A percentile compares a stretch with the other conserved stretches of the same genome.
Evolutionary conservation across 1,140 invertebrate species (phyloP).

Genomic region (Vanessa tameamea): DNA sequence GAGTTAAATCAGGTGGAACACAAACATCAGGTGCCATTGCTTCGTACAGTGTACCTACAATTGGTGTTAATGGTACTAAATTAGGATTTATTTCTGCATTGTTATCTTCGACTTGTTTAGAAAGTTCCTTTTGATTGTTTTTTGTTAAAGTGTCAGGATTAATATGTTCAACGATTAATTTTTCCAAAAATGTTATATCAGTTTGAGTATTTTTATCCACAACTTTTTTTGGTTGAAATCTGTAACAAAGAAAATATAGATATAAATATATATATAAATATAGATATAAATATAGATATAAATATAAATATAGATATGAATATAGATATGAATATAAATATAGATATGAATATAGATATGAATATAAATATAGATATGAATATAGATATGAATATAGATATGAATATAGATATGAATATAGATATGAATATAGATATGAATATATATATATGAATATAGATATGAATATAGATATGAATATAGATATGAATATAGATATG

Average conservation of each 20-base stretch:
- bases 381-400: too few species aligned
- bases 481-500: too few species aligned
- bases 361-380: too few species aligned
- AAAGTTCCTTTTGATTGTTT: neutral
- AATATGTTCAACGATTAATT: neutral
- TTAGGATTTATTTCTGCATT: neutral
- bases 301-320: too few species aligned
- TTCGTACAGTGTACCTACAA: neutral
- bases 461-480: too few species aligned
- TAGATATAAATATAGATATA: too few species aligned
- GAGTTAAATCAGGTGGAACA: neutral
- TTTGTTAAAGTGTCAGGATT: neutral
- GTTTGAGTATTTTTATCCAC: neutral
- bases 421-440: too few species aligned
- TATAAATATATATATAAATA: too few species aligned
- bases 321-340: too few species aligned
- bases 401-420: too few species aligned
- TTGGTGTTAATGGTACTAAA: neutral
- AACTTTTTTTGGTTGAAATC: neutral
- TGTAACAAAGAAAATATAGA: neutral
- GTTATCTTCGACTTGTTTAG: neutral
- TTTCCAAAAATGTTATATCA: neutral
- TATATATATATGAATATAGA: too few species aligned
- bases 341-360: too few species aligned
- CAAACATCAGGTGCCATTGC: neutral